A percentile compares a stretch with the other conserved stretches of the same genome.
Evolutionary conservation across 2,888 invertebrate species (phyloP).

Genomic region (Neocrepidodera transversa): DNA sequence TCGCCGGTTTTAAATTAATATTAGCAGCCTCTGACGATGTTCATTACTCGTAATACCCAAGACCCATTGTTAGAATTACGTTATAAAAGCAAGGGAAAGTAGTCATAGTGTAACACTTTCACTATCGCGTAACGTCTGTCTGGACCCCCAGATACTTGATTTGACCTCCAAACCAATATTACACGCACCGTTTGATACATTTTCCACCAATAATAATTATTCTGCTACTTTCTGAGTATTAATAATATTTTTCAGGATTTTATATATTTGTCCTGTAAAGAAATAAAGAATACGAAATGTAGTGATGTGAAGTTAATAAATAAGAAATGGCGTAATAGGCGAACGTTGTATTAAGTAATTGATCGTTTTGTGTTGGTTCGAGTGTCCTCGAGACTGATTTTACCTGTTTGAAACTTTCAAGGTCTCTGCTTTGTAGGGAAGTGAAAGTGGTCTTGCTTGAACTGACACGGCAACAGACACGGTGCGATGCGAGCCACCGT

Average conservation of each 20-base stretch:
- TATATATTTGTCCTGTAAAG: not conserved
- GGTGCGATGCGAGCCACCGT: constrained; percentile 32
- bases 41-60: constrained; percentile 36
- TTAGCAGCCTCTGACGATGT: constrained; percentile 8
- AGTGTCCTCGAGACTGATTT: constrained; percentile 62
- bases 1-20: not conserved
- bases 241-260: too few species aligned
- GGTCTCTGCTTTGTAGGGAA: constrained; percentile 62
- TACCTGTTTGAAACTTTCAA: constrained; percentile 62
- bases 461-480: constrained; percentile 55
- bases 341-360: constrained; percentile 57
- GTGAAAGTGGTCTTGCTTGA: constrained; percentile 62
- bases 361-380: constrained; percentile 59
- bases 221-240: too few species aligned
- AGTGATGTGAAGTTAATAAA: constrained; percentile 54
- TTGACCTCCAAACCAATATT: constrained; percentile 44
- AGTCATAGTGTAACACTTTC: constrained; percentile 60
- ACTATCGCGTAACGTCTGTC: constrained; percentile 60
- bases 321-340: constrained; percentile 58
- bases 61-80: constrained; percentile 56
- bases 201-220: constrained; percentile 14
- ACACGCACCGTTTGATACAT: constrained; percentile 35
- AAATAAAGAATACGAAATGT: constrained; percentile 26
- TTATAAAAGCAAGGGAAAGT: constrained; percentile 60
- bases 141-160: constrained; percentile 45